phyloP scores from a whole-genome alignment of 2,113 vertebrate genomes.

The Micronisus gabar region DNA sequence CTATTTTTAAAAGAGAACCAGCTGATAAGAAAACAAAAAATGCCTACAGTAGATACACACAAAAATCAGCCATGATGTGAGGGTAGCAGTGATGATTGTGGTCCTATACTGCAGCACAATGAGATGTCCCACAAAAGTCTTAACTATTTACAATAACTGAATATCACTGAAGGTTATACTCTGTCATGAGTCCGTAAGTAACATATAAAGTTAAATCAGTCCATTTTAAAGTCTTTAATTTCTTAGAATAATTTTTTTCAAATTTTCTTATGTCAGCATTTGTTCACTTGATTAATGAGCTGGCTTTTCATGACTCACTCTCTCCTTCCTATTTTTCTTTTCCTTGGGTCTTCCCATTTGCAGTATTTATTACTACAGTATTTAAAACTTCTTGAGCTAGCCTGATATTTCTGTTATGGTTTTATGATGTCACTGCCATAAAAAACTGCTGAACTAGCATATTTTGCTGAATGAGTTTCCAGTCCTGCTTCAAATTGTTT shows the following conservation, averaged over 20 bases:
- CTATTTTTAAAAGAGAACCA: background rate
- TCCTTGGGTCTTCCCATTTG: background rate
- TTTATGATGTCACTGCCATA: background rate
- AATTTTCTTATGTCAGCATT: background rate
- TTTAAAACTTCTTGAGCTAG: background rate
- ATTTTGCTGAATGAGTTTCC: background rate
- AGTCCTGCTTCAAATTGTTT: background rate
- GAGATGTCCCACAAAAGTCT: background rate
- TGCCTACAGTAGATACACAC: background rate
- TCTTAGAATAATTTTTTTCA: background rate
- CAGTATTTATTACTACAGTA: background rate
- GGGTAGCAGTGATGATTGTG: background rate
- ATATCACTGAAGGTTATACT: background rate
- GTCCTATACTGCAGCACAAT: background rate
- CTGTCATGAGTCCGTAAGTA: background rate
- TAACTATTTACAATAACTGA: background rate
- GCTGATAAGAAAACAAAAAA: background rate
- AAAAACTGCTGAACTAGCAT: background rate
- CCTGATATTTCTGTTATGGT: background rate
- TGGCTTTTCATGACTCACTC: background rate
- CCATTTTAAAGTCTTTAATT: background rate
- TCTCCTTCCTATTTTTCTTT: background rate
- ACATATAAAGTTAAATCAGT: background rate
- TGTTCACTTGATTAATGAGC: background rate
- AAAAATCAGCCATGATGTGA: background rate